phyloP scores from a whole-genome alignment of 2,888 invertebrate genomes.

The Nomada fabriciana region DNA sequence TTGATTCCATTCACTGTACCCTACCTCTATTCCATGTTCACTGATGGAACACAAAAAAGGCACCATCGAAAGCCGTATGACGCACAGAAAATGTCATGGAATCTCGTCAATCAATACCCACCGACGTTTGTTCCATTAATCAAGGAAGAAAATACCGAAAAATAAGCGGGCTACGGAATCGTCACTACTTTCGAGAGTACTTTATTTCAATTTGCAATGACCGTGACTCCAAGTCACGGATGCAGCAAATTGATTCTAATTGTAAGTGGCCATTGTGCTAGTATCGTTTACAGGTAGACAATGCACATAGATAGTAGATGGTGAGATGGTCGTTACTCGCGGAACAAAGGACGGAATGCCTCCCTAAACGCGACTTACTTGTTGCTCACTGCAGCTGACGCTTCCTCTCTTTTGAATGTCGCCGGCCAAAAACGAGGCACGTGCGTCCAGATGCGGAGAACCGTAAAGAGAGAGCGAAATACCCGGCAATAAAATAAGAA shows the following conservation, averaged over 20 bases:
- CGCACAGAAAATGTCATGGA: not conserved
- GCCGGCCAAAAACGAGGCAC: constrained; percentile 42
- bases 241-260: constrained; percentile 41
- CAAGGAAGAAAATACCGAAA: not conserved
- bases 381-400: constrained; percentile 58
- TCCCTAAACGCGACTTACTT: constrained; percentile 61
- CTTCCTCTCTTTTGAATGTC: constrained; percentile 58
- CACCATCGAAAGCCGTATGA: not conserved
- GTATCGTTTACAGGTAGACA: constrained; percentile 66
- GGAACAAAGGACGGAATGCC: constrained; percentile 58
- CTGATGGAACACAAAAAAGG: not conserved
- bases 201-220: not conserved
- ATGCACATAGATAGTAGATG: constrained; percentile 49
- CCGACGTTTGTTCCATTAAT: too few species aligned
- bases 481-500: too few species aligned
- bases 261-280: constrained; percentile 54
- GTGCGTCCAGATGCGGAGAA: constrained; percentile 22
- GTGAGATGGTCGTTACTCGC: constrained; percentile 62
- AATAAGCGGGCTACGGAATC: not conserved
- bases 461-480: not conserved
- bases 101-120: not conserved
- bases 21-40: too few species aligned
- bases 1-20: too few species aligned
- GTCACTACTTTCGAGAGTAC: not conserved
- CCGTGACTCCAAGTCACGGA: too few species aligned